Evolutionary conservation across 2,113 vertebrate species (phyloP).

Genomic region (Baryphthengus martii): DNA sequence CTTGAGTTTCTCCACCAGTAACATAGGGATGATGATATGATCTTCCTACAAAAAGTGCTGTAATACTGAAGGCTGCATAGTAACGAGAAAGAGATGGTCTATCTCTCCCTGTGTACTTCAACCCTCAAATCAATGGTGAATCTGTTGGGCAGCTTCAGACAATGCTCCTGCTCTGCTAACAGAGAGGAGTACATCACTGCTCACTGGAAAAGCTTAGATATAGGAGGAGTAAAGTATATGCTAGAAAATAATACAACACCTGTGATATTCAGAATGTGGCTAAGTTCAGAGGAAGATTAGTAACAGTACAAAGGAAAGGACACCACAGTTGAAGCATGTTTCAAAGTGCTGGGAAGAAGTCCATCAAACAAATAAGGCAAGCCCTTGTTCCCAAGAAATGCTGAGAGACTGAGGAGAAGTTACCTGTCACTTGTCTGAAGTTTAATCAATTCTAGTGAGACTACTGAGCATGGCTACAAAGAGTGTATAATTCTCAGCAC

Average conservation of each 20-base stretch:
- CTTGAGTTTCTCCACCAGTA: not conserved
- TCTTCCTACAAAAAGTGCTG: not conserved
- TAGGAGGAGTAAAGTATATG: not conserved
- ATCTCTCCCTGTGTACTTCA: not conserved
- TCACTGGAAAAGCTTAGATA: not conserved
- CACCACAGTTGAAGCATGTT: not conserved
- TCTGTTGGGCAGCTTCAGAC: not conserved
- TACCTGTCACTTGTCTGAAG: not conserved
- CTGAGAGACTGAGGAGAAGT: not conserved
- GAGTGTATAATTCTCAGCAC: not conserved
- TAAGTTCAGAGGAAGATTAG: not conserved
- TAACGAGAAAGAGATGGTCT: rapidly evolving
- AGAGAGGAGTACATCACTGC: not conserved
- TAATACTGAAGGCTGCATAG: not conserved
- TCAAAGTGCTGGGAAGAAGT: not conserved
- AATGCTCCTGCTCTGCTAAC: not conserved
- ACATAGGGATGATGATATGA: not conserved
- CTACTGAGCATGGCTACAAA: not conserved
- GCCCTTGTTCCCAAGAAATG: not conserved
- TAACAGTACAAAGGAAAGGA: not conserved
- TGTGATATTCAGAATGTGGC: not conserved
- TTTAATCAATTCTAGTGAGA: not conserved
- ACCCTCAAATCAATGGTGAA: not conserved
- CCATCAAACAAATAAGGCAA: not conserved
- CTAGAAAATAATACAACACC: not conserved